These are phyloP conservation scores for Drosophila niveifrons DNA, from an alignment of 2,888 invertebrate genomes.

Conservation along the genomic window DNA sequence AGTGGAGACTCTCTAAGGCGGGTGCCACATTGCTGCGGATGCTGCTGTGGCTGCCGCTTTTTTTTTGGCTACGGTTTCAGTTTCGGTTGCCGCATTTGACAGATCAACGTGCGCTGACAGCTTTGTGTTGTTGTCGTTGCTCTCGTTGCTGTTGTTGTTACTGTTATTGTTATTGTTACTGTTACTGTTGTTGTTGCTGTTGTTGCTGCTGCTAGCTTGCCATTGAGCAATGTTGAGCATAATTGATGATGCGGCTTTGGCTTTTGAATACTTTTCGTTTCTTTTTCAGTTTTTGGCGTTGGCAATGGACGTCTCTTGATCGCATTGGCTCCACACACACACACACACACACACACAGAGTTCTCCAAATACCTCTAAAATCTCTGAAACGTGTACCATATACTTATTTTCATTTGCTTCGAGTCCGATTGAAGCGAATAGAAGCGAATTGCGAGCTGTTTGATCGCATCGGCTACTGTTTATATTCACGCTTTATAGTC, in stretches of 20 bases:
- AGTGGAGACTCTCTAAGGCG: conserved; percentile 46
- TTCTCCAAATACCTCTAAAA: conserved; percentile 17
- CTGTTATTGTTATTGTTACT: neutral
- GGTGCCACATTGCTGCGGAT: conserved; percentile 40
- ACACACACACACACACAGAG: too few species aligned
- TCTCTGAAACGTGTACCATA: neutral
- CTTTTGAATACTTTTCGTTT: conserved; percentile 60
- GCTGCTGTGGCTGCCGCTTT: conserved; percentile 62
- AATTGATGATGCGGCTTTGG: conserved; percentile 80
- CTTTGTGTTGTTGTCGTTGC: conserved; percentile 56
- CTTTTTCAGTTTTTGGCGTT: conserved; percentile 35
- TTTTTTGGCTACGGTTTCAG: conserved; percentile 51
- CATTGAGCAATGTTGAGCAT: conserved; percentile 74
- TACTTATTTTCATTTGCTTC: conserved; percentile 31
- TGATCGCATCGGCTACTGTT: conserved; percentile 74
- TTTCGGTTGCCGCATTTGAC: conserved; percentile 76
- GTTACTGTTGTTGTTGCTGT: conserved; percentile 22
- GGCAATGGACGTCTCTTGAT: conserved; percentile 66
- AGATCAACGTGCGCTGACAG: conserved; percentile 81
- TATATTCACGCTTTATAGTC: conserved; percentile 69
- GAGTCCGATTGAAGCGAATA: conserved; percentile 42
- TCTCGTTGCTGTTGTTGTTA: conserved; percentile 11
- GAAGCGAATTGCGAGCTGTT: conserved; percentile 54
- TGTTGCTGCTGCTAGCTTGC: conserved; percentile 47
- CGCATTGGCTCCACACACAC: conserved; percentile 74